Evolutionary conservation across 2,888 invertebrate genomes (phyloP), one percentile per base, ranked within the genome.

Genomic region (Crossocerus cetratus): DNA sequence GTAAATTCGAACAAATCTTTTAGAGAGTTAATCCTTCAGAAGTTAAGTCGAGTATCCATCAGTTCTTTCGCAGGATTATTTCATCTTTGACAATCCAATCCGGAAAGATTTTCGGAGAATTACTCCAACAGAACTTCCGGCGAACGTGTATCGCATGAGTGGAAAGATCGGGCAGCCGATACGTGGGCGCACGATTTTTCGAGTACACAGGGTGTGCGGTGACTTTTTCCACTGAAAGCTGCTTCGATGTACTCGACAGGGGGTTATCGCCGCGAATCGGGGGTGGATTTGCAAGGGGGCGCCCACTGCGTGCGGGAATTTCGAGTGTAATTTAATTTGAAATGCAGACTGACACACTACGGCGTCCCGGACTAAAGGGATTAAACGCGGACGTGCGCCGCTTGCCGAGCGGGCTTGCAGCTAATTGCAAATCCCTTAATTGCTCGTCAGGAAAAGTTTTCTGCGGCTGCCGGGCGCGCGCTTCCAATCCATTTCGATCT

Each of bases 261-360:
- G 43, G 16, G 49, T 16, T 32, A 5, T 49, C 49, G 49, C 14
- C n/a, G 49, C 44, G 20, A 21, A 22, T 18, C 54, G 56, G 63
- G 60, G 63, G 55, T 60, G 68, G 18, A 69, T 58, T 59, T 54
- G 72, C 43, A 59, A 62, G 80, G 79, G 79, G 32, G 32, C 11
- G 32, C 70, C 68, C 22, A 57, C 63, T 66, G 78, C 74, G 74
- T 74, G 74, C 74, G 63, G 59, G 61, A 71, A 71, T 74, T 80
- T 80, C 76, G 76, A 82, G 75, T 83, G 86, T 88, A 88, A 88
- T 87, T 88, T 84, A 86, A 87, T 88, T 89, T 87, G 86, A 88
- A 89, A 89, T 88, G 87, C 89, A 89, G 88, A 89, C 89, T 86
- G 88, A 87, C 88, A 79, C 87, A 74, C 83, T 82, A 70, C 81